These are phyloP conservation scores for Ichneumon xanthorius DNA, from an alignment of 2,888 invertebrate genomes.

Conservation along the genomic window DNA sequence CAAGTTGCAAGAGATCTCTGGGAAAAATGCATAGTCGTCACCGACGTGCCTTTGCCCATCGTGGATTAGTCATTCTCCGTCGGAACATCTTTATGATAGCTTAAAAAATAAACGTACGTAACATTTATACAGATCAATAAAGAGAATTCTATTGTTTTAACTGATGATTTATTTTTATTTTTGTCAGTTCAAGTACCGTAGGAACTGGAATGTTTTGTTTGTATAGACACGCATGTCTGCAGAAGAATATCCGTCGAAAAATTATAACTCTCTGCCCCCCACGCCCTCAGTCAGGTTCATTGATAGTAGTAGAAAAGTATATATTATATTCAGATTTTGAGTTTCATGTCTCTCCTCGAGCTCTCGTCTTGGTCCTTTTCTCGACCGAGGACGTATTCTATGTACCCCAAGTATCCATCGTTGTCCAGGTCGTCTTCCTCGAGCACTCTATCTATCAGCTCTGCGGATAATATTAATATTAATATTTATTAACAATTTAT, in stretches of 20 bases:
- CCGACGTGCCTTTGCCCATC: conserved; percentile 87
- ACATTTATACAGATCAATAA: conserved; percentile 20
- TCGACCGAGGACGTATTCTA: conserved; percentile 89
- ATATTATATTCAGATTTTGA: conserved; percentile 68
- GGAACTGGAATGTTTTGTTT: conserved; percentile 31
- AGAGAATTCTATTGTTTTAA: conserved; percentile 38
- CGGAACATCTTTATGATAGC: background rate
- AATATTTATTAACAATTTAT: background rate
- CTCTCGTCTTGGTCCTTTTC: conserved; percentile 77
- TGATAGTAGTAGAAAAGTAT: conserved; percentile 43
- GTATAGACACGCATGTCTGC: conserved; percentile 18
- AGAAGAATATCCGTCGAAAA: conserved; percentile 56
- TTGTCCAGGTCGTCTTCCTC: conserved; percentile 93
- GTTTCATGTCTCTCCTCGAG: conserved; percentile 67
- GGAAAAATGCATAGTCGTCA: conserved; percentile 93
- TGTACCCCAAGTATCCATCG: conserved; percentile 94
- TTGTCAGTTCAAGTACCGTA: conserved; percentile 11
- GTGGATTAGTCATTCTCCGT: conserved; percentile 77
- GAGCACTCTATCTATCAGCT: conserved; percentile 94
- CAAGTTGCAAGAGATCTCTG: conserved; percentile 91
- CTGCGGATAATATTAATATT: conserved; percentile 85
- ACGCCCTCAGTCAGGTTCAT: conserved; percentile 28
- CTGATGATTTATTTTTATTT: background rate
- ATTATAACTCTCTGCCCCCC: conserved; percentile 47
- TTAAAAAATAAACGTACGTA: conserved; percentile 11